phyloP scores from a whole-genome alignment of 2,113 vertebrate species.

The Diphyllodes magnificus region DNA sequence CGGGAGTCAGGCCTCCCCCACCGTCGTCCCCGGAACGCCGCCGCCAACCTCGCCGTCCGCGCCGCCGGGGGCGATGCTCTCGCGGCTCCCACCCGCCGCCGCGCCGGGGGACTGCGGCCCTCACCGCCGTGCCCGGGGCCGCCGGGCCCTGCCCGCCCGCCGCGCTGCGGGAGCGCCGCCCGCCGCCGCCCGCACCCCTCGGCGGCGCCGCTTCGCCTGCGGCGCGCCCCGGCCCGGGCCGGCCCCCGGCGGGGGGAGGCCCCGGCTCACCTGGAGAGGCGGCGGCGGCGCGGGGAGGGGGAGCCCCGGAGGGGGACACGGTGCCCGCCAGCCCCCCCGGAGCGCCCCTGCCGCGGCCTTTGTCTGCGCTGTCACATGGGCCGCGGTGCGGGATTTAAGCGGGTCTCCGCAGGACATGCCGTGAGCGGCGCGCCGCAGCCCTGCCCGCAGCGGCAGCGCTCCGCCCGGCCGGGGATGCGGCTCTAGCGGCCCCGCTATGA shows the following conservation, averaged over 20 bases:
- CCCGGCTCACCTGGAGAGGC: not conserved
- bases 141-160: too few relatives aligned
- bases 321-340: not conserved
- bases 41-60: not conserved
- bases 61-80: not conserved
- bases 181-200: too few relatives aligned
- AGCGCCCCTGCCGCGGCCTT: conserved; percentile 27
- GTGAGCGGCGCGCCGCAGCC: conserved; percentile 4
- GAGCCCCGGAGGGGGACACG: not conserved
- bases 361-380: conserved; percentile 71
- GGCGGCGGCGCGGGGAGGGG: not conserved
- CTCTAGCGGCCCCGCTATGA: conserved; percentile 79
- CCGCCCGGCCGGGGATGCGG: conserved; percentile 66
- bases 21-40: not conserved
- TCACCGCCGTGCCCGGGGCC: not conserved
- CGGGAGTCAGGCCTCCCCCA: not conserved
- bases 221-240: not conserved
- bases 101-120: not conserved
- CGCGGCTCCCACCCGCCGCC: not conserved
- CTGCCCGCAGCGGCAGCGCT: conserved; percentile 57
- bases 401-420: conserved; percentile 32
- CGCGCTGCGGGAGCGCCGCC: too few relatives aligned
- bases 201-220: too few relatives aligned
- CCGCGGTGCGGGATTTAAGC: conserved; percentile 75
- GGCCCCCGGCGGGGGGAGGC: not conserved